Percentiles rank a stretch among this genome's conserved stretches.
Conservation (phyloP, 1,140 invertebrate genomes). For the Drosophila arizonae region DNA sequence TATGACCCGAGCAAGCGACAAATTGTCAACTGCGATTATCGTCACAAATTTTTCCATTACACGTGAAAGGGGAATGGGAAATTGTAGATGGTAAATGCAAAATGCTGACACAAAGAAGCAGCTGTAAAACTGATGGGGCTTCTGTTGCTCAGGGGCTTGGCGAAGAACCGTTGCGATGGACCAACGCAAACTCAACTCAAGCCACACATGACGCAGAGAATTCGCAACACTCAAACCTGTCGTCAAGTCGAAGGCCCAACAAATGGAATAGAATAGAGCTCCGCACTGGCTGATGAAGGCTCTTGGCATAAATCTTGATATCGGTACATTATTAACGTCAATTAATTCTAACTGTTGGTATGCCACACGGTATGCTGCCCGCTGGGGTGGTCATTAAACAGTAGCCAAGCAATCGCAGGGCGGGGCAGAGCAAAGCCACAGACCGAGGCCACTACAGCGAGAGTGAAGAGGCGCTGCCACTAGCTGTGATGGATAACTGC, state of each 20-base stretch:
- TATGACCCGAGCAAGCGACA: constrained; percentile 25
- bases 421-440: constrained; percentile 16
- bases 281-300: constrained; percentile 11
- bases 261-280: constrained; percentile 37
- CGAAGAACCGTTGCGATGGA: constrained; percentile 49
- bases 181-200: constrained; percentile 22
- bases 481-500: constrained; percentile 40
- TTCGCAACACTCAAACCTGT: constrained; percentile 31
- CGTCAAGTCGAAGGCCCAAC: constrained; percentile 27
- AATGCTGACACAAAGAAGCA: constrained; percentile 43
- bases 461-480: constrained; percentile 28
- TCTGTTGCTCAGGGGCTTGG: constrained; percentile 21
- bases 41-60: constrained; percentile 32
- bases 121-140: constrained; percentile 40
- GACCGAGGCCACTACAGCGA: constrained; percentile 17
- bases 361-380: constrained; percentile 50
- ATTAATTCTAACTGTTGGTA: constrained; percentile 75
- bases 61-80: constrained; percentile 20
- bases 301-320: constrained; percentile 63
- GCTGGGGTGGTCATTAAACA: constrained; percentile 60
- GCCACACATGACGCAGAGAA: constrained; percentile 3
- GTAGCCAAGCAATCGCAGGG: constrained; percentile 35
- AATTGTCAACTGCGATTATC: constrained; percentile 45
- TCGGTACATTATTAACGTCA: constrained; percentile 78
- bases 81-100: constrained; percentile 32